Evolutionary conservation across 1,140 invertebrate genomes (phyloP), one percentile per base, ranked within the genome.

Genomic region (Bombus confusus): DNA sequence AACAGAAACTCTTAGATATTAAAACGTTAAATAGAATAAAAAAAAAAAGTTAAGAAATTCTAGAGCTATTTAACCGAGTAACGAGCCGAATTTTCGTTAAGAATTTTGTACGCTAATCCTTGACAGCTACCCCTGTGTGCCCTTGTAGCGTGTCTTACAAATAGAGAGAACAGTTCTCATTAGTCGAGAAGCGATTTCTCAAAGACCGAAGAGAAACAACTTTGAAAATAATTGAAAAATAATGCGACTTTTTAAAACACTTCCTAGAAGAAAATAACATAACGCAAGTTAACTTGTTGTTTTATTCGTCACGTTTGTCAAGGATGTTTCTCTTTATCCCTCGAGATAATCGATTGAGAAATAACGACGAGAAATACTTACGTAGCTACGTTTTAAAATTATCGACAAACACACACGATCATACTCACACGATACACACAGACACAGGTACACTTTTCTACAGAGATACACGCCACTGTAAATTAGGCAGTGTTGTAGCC

Each of bases 401-500:
- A 86, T 57, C 39, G 37, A 66, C 64, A 66, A 31, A 66, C 2
- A 66, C 31, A 68, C 72, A 15, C 9, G 6, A n/a, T n/a, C 71
- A 25, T 37, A 57, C 18, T 34, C 28, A 37, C 15, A 52, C 13
- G 25, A 22, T 22, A 52, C 37, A 52, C 8, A 57, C 5, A 57
- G 13, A 78, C 52, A 64, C 64, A 69, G 1, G 22, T 41, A 68
- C 10, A 59, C n/a, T 25, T n/a, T 28, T 43, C 39, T n/a, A 77
- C 74, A 74, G n/a, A 86, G 4, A 68, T n/a, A n/a, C 72, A 82
- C 62, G 39, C 74, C 80, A 88, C 57, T 80, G 76, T 88, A 89
- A 88, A 88, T 82, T 89, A 89, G 88, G 83, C 87, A 82, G 73
- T 88, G 87, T 66, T 83, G 74, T 88, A 88, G 87, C 72, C 59